Conservation (phyloP, 92 coral and sea anemone genomes). For the Umimayanthus chanpuru region DNA sequence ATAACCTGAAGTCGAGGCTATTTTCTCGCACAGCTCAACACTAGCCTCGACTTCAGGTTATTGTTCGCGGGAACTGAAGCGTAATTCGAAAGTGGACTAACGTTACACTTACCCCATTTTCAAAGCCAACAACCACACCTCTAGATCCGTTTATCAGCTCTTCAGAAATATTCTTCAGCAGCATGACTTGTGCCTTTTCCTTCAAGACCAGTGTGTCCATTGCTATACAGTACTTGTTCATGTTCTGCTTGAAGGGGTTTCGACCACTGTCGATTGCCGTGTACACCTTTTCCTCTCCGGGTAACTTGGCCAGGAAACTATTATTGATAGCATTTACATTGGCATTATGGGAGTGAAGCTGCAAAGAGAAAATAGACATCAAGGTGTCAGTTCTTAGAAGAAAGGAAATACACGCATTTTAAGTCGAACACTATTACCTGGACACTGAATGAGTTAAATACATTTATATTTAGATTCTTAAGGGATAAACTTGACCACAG, state of each 20-base stretch:
- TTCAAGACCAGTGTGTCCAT: conserved; percentile 66
- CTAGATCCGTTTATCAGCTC: conserved; percentile 70
- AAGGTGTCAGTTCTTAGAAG: too few relatives aligned
- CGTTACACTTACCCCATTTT: conserved; percentile 43
- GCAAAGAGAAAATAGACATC: neutral
- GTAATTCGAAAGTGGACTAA: too few relatives aligned
- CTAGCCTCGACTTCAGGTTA: too few relatives aligned
- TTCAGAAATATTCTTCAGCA: conserved; percentile 60
- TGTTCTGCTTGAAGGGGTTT: conserved; percentile 51
- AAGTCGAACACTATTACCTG: neutral
- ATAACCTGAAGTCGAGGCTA: too few relatives aligned
- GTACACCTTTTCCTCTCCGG: conserved; percentile 54
- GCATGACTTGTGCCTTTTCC: conserved; percentile 67
- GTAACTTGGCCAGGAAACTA: conserved; percentile 40
- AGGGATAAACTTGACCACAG: too few relatives aligned
- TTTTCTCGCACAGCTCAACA: too few relatives aligned
- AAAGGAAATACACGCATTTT: too few relatives aligned
- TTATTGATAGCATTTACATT: conserved; percentile 60
- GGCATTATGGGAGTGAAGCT: conserved; percentile 68
- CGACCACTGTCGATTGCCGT: conserved; percentile 57
- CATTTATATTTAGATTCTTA: too few relatives aligned
- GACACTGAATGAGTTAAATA: neutral
- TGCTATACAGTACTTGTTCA: conserved; percentile 66
- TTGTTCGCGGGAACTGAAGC: too few relatives aligned
- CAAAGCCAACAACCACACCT: conserved; percentile 64